Base-by-base conservation (phyloP, 1,140 invertebrate genomes). In the Brachionus calyciflorus region DNA sequence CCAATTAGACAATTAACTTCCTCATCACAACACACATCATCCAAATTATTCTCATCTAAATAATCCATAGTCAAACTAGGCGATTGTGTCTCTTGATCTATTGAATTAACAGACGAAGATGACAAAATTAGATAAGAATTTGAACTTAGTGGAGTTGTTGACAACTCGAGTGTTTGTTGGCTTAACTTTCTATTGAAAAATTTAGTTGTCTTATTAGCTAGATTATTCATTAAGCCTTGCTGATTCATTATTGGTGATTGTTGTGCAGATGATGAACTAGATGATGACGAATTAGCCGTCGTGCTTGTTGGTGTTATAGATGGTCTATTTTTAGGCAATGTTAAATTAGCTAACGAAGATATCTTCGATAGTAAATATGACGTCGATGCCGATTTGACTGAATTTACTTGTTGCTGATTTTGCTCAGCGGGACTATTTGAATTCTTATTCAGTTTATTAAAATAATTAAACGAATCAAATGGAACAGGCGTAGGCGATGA, bases 311-410 rank as follows among this genome's bases (percentile, higher is more conserved):
- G 37, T 3, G 60, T 65, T 12, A n/a, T 24, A 10, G 60, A 44
- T 1, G 33, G 60, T 28, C 60, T 21, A 37, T 24, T 65, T 26
- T 65, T 65, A 12, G 33, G 60, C 7, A 65, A 19, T 24, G 60
- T 65, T 41, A 65, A 65, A 14, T 17, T 44, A 1, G 60, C 60
- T 28, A 73, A 49, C 10, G 69, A 73, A 24, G 28, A 21, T 37
- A 73, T 73, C 40, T 73, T 73, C 1, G 69, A 73, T 14, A 73
- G 19, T 12, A 73, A 30, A 51, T 73, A 73, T n/a, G 69, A 73
- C 2, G 69, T 73, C 10, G 69, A 73, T 24, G 69, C 69, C 6
- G 69, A 73, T 37, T 73, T 73, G 0, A 55, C 3, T 0, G n/a
- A n/a, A n/a, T n/a, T n/a, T n/a, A 14, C 19, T n/a, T 28, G 3